A percentile compares a stretch with the other conserved stretches of the same genome.
Evolutionary conservation across 2,797 vertebrate genomes (phyloP).

Genomic region (Echeneis naucrates): DNA sequence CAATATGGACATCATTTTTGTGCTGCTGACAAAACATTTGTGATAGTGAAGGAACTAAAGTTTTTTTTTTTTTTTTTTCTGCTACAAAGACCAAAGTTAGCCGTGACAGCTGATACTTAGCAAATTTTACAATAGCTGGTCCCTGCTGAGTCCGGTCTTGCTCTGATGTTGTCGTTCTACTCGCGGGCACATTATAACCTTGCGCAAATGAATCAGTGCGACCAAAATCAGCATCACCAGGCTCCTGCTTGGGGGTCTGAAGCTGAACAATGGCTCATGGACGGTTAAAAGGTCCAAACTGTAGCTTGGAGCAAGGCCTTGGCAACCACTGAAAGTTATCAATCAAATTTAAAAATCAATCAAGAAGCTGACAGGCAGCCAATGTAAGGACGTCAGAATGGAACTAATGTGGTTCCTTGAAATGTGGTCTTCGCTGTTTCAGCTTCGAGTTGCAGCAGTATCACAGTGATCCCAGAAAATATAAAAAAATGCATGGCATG

Average conservation of each 20-base stretch:
- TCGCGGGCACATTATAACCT: too few species aligned
- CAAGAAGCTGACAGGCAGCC: constrained; percentile 62
- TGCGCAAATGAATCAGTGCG: constrained; percentile 15
- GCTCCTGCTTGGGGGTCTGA: constrained; percentile 29
- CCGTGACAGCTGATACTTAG: not conserved
- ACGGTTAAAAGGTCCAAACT: constrained; percentile 59
- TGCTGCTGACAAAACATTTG: not conserved
- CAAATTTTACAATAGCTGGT: not conserved
- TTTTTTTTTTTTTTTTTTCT: too few species aligned
- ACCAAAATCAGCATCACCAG: constrained; percentile 33
- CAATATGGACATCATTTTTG: not conserved
- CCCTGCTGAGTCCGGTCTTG: not conserved
- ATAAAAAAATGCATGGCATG: not conserved
- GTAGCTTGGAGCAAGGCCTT: constrained; percentile 50
- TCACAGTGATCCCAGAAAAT: constrained; percentile 27
- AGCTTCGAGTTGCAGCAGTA: constrained; percentile 3
- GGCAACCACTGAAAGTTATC: constrained; percentile 64
- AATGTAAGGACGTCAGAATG: constrained; percentile 57
- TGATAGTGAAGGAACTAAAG: not conserved
- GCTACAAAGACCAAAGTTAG: too few species aligned
- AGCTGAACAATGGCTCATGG: constrained; percentile 57
- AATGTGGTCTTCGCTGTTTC: constrained; percentile 46
- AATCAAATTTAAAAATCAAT: constrained; percentile 73
- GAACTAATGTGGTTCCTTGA: constrained; percentile 52
- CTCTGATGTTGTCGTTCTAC: not conserved